Evolutionary conservation across 2,797 vertebrate genomes (phyloP), one percentile per base, ranked within the genome.

Genomic region (Momotus momota): DNA sequence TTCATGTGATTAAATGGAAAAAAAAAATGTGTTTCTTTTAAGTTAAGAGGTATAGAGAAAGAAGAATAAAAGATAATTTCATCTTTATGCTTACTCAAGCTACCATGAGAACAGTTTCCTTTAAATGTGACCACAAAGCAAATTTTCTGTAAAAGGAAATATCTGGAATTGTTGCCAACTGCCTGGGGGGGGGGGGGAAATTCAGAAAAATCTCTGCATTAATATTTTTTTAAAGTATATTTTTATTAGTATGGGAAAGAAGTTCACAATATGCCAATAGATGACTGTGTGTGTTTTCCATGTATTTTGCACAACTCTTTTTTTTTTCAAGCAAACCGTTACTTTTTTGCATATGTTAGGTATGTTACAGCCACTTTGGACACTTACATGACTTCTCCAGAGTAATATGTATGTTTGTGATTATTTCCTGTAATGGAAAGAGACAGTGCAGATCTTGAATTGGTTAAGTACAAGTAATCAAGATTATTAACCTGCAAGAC

Each of bases 21-120:
- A 87, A 67, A 25, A 52, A 52, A 93, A 25, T 2, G 2, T 27
- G 4, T 8, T 52, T 60, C 15, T 8, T 58, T 5, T 54, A 35
- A 73, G 7, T 21, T 86, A 41, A 74, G 19, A 71, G 5, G 21
- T n/a, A 43, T 4, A 62, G 29, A 38, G 7, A 69, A 81, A 48
- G 6, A 78, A 55, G 2, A 1, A 3, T 40, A 70, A 92, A 90
- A 73, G 13, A 54, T 52, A 31, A 89, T 62, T 75, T 92, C 2
- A 19, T 54, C 26, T 81, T 93, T 6, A 1, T 77, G 9, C 11
- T 77, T 90, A 45, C 7, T 81, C 26, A 70, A 74, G 62, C 2
- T 69, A 25, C 3, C 14, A 51, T 0, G 1, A 62, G 9, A 0
- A 0, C 10, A 52, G 4, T 46, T 78, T 83, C 12, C 18, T 12